Base-by-base conservation (phyloP, 2,888 invertebrate species). In the Drosophila subquinaria region DNA sequence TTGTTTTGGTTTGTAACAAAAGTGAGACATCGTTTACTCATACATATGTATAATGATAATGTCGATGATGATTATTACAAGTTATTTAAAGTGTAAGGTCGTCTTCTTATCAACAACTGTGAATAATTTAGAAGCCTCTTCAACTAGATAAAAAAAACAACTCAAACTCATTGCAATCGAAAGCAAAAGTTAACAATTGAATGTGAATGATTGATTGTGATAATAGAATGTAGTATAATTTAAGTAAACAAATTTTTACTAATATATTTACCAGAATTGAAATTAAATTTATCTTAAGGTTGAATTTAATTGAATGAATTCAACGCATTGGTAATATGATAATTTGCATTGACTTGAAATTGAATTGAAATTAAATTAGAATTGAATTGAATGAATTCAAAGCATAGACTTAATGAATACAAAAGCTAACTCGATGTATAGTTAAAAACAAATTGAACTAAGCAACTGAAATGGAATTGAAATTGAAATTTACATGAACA, bases 1-100 rank as follows among this genome's bases (percentile, higher is more conserved):
- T 72, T 68, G 64, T 71, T 68, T 64, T 67, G 55, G 43, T 48
- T 60, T 38, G 64, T 62, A 47, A 61, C 53, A 77, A 70, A 70
- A 75, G 67, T 71, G 52, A 76, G 76, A 76, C 71, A 63, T 75
- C 63, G 60, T 36, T 6, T 30, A 38, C n/a, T 38, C 38, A 27
- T 27, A 6, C 27, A 27, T 23, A 23, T 23, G n/a, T 33, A 42
- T 47, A n/a, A 50, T 30, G 33, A 30, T 52, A 23, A 38, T 40
- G 35, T n/a, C 35, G 11, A 48, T 62, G 17, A 48, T 40, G 11
- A 51, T 43, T n/a, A 50, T 9, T 40, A n/a, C 40, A 40, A 9
- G 20, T 36, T 20, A 17, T 17, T 47, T 64, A 38, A 60, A 57
- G 45, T 55, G 48, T 57, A 53, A 55, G 55, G 38, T 55, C 51